Evolutionary conservation across 1,140 invertebrate genomes (phyloP).

Genomic region (Sitobion miscanthi): DNA sequence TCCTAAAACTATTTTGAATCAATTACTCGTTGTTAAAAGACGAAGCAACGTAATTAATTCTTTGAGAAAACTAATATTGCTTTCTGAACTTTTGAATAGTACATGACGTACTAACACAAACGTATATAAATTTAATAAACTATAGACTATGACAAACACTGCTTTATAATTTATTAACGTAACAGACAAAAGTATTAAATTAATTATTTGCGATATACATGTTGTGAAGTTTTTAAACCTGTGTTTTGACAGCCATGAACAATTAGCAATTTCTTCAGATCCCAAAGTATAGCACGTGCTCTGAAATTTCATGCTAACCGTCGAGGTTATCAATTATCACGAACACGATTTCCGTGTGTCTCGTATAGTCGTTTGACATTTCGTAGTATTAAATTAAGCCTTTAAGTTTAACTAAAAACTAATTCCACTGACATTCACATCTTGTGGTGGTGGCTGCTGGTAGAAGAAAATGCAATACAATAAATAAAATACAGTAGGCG

Average conservation of each 20-base stretch:
- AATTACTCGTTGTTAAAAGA: slow-evolving; percentile 5
- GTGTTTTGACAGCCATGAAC: background rate
- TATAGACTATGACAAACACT: background rate
- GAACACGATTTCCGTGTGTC: background rate
- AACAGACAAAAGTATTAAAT: slow-evolving; percentile 17
- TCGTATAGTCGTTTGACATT: background rate
- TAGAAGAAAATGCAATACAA: background rate
- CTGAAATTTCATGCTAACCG: background rate
- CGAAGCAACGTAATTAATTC: background rate
- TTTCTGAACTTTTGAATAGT: background rate
- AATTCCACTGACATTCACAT: background rate
- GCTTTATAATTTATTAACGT: background rate
- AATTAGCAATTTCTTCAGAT: background rate
- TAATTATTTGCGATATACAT: background rate
- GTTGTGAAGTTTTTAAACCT: background rate
- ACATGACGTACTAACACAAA: background rate
- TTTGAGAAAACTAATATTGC: background rate
- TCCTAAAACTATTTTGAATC: slow-evolving; percentile 1
- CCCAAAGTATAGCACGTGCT: background rate
- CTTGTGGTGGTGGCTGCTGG: background rate
- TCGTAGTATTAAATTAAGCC: background rate
- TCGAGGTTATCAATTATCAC: background rate
- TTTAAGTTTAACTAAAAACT: background rate
- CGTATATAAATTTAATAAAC: background rate
- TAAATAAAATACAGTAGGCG: background rate